Base-by-base conservation (phyloP, 2,797 vertebrate genomes). In the Ceryle rudis region DNA sequence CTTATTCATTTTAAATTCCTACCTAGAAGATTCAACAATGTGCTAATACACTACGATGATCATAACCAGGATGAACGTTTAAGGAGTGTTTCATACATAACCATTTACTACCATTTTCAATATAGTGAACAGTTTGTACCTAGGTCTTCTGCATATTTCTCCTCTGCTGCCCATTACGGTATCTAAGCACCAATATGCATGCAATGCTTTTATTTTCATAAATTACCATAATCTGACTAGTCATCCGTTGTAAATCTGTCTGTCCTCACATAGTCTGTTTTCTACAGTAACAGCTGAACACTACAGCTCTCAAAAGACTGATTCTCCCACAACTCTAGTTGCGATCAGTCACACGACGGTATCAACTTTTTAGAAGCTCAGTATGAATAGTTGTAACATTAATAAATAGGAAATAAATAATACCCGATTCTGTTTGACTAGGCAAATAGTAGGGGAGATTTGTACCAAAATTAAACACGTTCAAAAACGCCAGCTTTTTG, bases 121-220 rank as follows among this genome's bases (percentile, higher is more conserved):
- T 66, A 93, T 31, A 66, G 61, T 31, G 72, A 96, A 97, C 82
- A 93, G 57, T 86, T 94, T 91, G 89, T 55, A 57, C 92, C 92
- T 81, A 95, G 23, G 37, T 94, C 80, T 86, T 93, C 77, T 72
- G 77, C 91, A 93, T 95, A 95, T 86, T 93, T 95, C 94, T 91
- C 91, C 92, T 94, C 92, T 91, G 94, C 96, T 95, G 94, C 89
- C 91, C 82, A 28, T 93, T 72, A 91, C 21, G 29, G 66, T 84
- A 92, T 96, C 95, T 94, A 97, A 95, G 96, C 96, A 97, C 96
- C 96, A 97, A 96, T 75, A 96, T 97, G 96, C 96, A 97, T 97
- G 96, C 96, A 97, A 97, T 97, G 96, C 96, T 97, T 96, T 97
- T 97, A 97, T 97, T 97, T 97, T 96, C 96, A 91, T 79, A 72